Conservation (phyloP, 2,113 vertebrate species). For the Tichodroma muraria region DNA sequence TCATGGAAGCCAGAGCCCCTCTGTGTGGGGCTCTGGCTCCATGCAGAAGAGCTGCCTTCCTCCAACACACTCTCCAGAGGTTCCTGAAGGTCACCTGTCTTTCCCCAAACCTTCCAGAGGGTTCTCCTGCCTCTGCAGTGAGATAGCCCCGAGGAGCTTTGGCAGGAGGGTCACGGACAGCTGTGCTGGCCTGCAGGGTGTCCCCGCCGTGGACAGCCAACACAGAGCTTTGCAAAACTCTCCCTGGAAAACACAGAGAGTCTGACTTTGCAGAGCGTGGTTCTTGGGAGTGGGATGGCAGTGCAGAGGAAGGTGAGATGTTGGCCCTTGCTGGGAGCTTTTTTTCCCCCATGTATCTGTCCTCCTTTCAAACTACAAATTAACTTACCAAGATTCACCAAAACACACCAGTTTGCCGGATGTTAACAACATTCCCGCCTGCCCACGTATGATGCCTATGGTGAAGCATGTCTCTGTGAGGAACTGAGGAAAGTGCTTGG, state of each 20-base stretch:
- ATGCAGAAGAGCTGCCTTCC: fast-evolving
- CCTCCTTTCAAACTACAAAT: neutral
- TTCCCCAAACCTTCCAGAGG: neutral
- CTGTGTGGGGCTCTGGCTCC: fast-evolving
- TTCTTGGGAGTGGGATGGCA: fast-evolving
- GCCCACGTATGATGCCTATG: fast-evolving
- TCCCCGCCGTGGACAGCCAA: fast-evolving
- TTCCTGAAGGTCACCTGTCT: neutral
- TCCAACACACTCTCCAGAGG: fast-evolving
- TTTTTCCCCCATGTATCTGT: fast-evolving
- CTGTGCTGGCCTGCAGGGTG: neutral
- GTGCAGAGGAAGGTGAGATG: neutral
- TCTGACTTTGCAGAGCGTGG: neutral
- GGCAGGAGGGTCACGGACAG: neutral
- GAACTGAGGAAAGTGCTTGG: neutral
- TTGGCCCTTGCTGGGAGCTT: neutral
- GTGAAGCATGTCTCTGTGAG: neutral
- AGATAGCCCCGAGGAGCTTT: neutral
- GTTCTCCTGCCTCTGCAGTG: neutral
- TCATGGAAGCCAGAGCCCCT: no score
- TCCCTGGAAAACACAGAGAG: neutral
- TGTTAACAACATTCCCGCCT: neutral
- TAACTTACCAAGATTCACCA: neutral
- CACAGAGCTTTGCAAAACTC: neutral
- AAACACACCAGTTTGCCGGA: neutral